Percentiles rank a stretch among this genome's conserved stretches.
phyloP scores from a whole-genome alignment of 2,888 invertebrate genomes.

The Aleiodes leptofemur region DNA sequence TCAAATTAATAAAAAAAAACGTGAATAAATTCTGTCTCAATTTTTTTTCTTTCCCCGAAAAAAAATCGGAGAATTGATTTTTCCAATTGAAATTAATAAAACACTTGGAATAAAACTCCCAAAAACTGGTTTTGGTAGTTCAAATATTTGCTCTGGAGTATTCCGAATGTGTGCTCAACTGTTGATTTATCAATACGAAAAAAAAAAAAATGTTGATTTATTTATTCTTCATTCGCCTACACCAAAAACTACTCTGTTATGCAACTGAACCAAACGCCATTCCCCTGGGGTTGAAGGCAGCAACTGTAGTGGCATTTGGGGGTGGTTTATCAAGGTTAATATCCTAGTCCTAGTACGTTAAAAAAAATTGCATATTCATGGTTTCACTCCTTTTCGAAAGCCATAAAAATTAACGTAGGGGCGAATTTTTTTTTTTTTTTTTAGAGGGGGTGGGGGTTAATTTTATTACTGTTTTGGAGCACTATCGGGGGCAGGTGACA shows the following conservation, averaged over 20 bases:
- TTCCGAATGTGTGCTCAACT: not conserved
- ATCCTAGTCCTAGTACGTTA: conserved; percentile 44
- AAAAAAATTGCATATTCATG: conserved; percentile 55
- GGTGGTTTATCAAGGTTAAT: conserved; percentile 26
- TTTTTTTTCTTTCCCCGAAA: not conserved
- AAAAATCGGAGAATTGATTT: not conserved
- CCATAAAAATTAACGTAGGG: conserved; percentile 44
- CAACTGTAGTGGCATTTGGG: not conserved
- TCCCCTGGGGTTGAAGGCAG: not conserved
- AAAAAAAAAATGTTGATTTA: conserved; percentile 1
- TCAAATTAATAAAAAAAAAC: too few species aligned
- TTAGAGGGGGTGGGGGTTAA: not conserved
- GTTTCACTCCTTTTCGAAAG: conserved; percentile 14
- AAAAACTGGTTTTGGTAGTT: not conserved
- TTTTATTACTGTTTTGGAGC: too few species aligned
- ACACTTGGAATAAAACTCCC: not conserved
- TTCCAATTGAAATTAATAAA: not conserved
- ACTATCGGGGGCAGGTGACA: conserved; percentile 44
- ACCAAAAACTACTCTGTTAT: conserved; percentile 1
- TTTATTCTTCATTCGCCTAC: conserved; percentile 13
- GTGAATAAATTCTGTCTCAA: too few species aligned
- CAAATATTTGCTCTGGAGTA: conserved; percentile 9
- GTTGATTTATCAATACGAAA: not conserved
- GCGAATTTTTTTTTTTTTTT: not conserved
- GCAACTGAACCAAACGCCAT: not conserved